Evolutionary conservation across 2,888 invertebrate species (phyloP).

Genomic region (Tolmerus cingulatus): DNA sequence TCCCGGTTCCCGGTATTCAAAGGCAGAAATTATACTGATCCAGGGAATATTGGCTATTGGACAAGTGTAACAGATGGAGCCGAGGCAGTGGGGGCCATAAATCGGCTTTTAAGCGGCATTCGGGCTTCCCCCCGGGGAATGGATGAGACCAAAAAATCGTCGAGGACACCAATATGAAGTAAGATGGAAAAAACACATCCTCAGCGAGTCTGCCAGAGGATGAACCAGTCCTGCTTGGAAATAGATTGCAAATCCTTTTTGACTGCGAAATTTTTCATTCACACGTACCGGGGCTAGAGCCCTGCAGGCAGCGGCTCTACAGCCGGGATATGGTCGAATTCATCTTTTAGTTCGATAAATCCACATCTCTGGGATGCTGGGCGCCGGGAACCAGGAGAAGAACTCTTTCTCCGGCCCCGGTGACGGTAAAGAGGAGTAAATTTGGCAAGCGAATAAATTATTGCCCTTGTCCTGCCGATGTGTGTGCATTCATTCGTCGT

Average conservation of each 20-base stretch:
- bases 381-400: not conserved
- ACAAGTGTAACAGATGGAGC: constrained; percentile 41
- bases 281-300: not conserved
- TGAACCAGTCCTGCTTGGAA: constrained; percentile 35
- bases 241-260: constrained; percentile 44
- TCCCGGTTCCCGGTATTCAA: constrained; percentile 18
- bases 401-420: not conserved
- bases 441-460: constrained; percentile 40
- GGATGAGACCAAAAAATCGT: constrained; percentile 39
- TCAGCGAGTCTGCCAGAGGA: constrained; percentile 37
- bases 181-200: constrained; percentile 28
- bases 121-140: constrained; percentile 8
- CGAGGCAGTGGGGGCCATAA: constrained; percentile 12
- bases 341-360: constrained; percentile 39
- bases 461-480: constrained; percentile 37
- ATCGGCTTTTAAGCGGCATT: constrained; percentile 41
- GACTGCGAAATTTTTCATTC: constrained; percentile 43
- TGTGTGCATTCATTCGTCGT: constrained; percentile 30
- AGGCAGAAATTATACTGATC: constrained; percentile 35
- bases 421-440: constrained; percentile 41
- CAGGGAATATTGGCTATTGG: constrained; percentile 42
- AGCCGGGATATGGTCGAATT: constrained; percentile 26
- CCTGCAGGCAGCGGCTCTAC: not conserved
- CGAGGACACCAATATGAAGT: constrained; percentile 32
- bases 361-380: constrained; percentile 6